phyloP scores from a whole-genome alignment of 2,797 vertebrate genomes.

The Gorsachius magnificus region DNA sequence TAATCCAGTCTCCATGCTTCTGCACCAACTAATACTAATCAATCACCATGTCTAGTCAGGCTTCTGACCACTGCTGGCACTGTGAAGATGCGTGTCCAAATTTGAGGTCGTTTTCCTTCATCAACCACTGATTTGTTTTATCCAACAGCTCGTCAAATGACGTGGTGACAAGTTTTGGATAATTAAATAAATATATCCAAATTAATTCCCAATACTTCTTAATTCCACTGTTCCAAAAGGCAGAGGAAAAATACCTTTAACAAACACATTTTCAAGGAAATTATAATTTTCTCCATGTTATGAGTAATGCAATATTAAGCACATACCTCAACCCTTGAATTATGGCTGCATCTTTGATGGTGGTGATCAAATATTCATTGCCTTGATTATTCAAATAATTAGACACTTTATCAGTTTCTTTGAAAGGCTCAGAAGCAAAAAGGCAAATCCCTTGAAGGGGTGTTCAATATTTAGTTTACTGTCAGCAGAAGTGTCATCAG shows the following conservation, averaged over 20 bases:
- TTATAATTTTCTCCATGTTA: neutral
- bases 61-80: neutral
- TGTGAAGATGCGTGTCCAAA: neutral
- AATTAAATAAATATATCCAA: neutral
- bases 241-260: neutral
- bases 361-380: slow-evolving; percentile 56
- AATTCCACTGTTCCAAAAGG: neutral
- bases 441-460: neutral
- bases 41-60: rapidly evolving
- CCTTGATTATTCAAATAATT: slow-evolving; percentile 59
- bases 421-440: slow-evolving; percentile 6
- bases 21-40: neutral
- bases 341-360: slow-evolving; percentile 30
- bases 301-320: slow-evolving; percentile 10
- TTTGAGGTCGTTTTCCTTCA: neutral
- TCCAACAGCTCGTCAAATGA: neutral
- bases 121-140: neutral
- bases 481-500: slow-evolving; percentile 7
- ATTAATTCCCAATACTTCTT: neutral
- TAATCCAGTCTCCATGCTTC: neutral
- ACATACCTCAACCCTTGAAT: neutral
- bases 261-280: neutral
- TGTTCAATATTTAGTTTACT: slow-evolving; percentile 48
- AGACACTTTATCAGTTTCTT: slow-evolving; percentile 42
- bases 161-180: neutral